Base-by-base conservation (phyloP, 2,888 invertebrate species). In the Latrodectus elegans region DNA sequence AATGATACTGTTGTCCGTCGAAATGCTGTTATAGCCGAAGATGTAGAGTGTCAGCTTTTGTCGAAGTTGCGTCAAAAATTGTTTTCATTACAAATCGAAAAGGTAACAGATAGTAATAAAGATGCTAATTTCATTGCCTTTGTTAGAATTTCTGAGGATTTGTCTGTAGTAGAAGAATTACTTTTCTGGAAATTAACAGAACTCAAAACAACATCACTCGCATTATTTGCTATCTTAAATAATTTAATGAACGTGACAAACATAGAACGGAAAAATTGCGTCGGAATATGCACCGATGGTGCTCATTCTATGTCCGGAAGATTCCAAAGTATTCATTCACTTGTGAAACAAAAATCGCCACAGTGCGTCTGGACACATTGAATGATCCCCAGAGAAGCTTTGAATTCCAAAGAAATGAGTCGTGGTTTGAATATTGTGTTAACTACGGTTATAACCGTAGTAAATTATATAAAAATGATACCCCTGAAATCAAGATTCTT, bases 221-320 rank as follows among this genome's bases (percentile, higher is more conserved):
- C 74, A 55, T 74, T 74, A 74, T 74, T 74, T 74, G 74, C 38
- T 74, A 74, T 74, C 26, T 65, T 68, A 82, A 75, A 60, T 75
- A 53, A 55, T 75, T 82, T 74, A 75, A 53, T 75, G 82, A 75
- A 55, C 22, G 82, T 70, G 73, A 73, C 73, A 81, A 81, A 82
- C 68, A 82, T 68, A 82, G 55, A 82, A 75, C 75, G 74, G 70
- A 82, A 75, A 82, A 75, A 82, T 75, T 82, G 82, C 82, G 68
- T 82, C 75, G 75, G 82, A 82, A 82, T 82, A 82, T 82, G 82
- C 82, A 75, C 74, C 75, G 75, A 82, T 82, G 82, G 68, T 75
- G 75, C 82, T 75, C 74, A 75, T 82, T 82, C 82, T 55, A 82
- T 82, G 82, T 82, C 82, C 64, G 79, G 77, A 77, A 77, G 77